Percentiles rank a stretch among this genome's conserved stretches.
These are phyloP conservation scores for Nemotelus nigrinus DNA, from an alignment of 2,888 invertebrate genomes.

Conservation along the genomic window DNA sequence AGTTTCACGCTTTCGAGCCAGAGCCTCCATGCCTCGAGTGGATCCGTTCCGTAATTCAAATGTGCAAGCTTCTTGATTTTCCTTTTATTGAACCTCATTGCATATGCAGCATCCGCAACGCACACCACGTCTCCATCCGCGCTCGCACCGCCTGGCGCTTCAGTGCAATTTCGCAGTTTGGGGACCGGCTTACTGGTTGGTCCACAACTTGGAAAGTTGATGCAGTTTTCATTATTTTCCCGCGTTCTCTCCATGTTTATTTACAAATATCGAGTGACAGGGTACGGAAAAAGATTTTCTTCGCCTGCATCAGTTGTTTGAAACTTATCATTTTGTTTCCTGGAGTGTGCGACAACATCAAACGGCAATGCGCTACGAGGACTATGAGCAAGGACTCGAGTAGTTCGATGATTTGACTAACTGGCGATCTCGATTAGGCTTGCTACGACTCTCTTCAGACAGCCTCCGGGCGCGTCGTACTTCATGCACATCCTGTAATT, in stretches of 20 bases:
- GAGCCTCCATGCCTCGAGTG: constrained; percentile 1
- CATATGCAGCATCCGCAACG: constrained; percentile 26
- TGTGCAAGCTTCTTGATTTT: constrained; percentile 38
- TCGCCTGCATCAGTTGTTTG: no score
- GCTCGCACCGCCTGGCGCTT: constrained; percentile 22
- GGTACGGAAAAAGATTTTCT: constrained; percentile 6
- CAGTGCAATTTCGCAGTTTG: constrained; percentile 20
- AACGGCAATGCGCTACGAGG: no score
- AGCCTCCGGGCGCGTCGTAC: background rate
- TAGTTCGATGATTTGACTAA: no score
- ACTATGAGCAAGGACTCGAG: no score
- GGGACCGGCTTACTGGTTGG: constrained; percentile 11
- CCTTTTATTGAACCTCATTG: constrained; percentile 37
- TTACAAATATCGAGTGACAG: constrained; percentile 27
- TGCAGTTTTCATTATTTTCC: constrained; percentile 35
- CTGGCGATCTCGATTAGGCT: no score
- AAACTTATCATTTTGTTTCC: no score
- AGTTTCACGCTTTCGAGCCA: constrained; percentile 18
- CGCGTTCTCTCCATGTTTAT: constrained; percentile 35
- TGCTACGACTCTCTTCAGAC: no score
- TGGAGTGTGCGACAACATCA: no score
- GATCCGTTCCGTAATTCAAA: constrained; percentile 30
- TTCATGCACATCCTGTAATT: constrained; percentile 18
- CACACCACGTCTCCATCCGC: constrained; percentile 5
- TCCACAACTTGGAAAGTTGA: constrained; percentile 41